Percentiles rank a stretch among this genome's conserved stretches.
Conservation (phyloP, 1,140 invertebrate species). For the Babylonia areolata region DNA sequence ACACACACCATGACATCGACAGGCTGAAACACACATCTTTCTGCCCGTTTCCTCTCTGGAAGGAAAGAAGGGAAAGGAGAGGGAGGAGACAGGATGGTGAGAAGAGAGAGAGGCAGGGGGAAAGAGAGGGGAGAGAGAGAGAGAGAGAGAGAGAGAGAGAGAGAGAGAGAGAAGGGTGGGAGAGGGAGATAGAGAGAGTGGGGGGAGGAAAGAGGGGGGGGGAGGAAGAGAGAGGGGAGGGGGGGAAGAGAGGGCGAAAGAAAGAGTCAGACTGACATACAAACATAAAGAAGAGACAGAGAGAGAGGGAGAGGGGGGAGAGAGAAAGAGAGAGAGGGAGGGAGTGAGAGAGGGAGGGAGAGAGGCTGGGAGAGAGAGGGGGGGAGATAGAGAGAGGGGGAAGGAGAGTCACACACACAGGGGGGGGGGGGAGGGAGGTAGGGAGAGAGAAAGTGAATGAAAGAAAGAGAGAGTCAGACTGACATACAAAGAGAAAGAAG, state of each 20-base stretch:
- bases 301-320: not conserved
- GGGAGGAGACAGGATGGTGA: not conserved
- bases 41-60: not conserved
- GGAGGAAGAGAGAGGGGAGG: not conserved
- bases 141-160: not conserved
- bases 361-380: not conserved
- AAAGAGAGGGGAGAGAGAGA: not conserved
- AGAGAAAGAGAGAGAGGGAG: slow-evolving; percentile 22
- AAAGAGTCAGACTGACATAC: not conserved
- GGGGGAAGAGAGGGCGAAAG: not conserved
- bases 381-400: slow-evolving; percentile 16
- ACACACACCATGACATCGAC: not conserved
- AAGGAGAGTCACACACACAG: not conserved
- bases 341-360: not conserved
- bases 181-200: not conserved
- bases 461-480: not conserved
- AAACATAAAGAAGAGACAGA: not conserved
- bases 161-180: not conserved
- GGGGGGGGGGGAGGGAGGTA: not conserved
- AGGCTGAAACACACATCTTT: not conserved
- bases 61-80: not conserved
- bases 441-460: not conserved
- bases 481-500: not conserved
- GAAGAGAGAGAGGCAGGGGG: not conserved
- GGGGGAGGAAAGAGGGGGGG: not conserved